phyloP scores from a whole-genome alignment of 2,113 vertebrate genomes.

The Terrapene triunguis region DNA sequence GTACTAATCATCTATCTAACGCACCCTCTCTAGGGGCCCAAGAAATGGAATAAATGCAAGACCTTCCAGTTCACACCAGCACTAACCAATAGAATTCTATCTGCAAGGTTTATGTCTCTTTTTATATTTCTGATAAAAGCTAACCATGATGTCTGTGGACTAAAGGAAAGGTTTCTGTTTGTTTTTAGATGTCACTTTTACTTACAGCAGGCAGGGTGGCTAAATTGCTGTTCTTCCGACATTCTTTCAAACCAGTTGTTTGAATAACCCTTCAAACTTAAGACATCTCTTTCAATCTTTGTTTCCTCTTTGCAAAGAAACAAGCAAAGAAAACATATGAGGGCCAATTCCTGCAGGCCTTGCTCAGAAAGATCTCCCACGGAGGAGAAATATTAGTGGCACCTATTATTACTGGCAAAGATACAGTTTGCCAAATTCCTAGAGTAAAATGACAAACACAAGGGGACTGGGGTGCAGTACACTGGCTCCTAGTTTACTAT shows the following conservation, averaged over 20 bases:
- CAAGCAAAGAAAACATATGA: neutral
- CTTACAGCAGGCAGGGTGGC: neutral
- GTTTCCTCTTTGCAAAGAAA: neutral
- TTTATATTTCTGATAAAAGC: neutral
- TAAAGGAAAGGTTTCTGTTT: neutral
- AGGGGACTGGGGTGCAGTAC: neutral
- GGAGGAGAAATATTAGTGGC: neutral
- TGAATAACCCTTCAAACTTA: neutral
- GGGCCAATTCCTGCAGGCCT: neutral
- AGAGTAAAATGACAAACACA: neutral
- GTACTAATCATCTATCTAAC: slow-evolving; percentile 39
- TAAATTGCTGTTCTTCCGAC: neutral
- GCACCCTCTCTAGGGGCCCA: neutral
- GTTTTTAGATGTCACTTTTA: neutral
- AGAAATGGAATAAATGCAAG: slow-evolving; percentile 7
- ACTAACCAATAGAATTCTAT: neutral
- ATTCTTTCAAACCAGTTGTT: neutral
- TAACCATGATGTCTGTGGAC: neutral
- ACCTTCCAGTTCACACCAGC: neutral
- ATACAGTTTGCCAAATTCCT: neutral
- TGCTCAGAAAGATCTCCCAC: neutral
- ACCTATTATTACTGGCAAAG: neutral
- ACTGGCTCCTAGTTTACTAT: neutral
- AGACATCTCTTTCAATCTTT: neutral
- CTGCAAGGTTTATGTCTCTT: neutral